Evolutionary conservation across 1,140 invertebrate species (phyloP), one percentile per base, ranked within the genome.

Genomic region (Drosophila repleta): DNA sequence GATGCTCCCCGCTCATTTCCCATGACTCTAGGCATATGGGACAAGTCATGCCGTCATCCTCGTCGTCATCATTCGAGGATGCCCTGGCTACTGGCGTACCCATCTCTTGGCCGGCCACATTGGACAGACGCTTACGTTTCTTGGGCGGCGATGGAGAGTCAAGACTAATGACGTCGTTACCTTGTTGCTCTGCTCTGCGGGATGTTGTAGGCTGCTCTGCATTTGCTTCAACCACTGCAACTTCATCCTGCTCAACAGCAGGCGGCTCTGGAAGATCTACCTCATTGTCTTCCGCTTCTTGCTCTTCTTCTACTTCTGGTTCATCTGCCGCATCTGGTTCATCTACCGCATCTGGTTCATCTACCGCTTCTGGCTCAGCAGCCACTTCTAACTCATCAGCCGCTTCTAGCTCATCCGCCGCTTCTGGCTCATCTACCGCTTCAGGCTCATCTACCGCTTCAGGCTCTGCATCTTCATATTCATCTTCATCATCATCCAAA

Each of bases 1-100:
- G 93, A 92, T 98, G 98, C 1, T 94, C 94, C 0, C 97, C 97
- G n/a, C 94, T 95, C 83, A 95, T 97, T 1, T 95, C 96, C 96
- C 96, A 98, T 10, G 93, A 91, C 39, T 98, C 97, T 75, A 97
- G 93, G 83, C 98, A 99, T 73, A 99, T 98, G 0, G 96, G 94
- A 79, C 97, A 99, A 0, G 93, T 94, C 74, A 95, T 93, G 11
- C 95, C 96, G 62, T 95, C 94, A 32, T 94, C 93, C 17, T 93
- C 91, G 3, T 93, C 93, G 2, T 93, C 91, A 1, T 43, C 45
- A 21, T 52, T 61, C 5, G 43, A 18, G 0, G 46, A 17, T 6
- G 43, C 2, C 1, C 26, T 37, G 0, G 37, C 45, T 51, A 73
- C 58, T 11, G 75, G 37, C 10, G 76, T 48, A 13, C 75, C 75